Conservation (phyloP, 2,797 vertebrate species). For the Limosa lapponica region DNA sequence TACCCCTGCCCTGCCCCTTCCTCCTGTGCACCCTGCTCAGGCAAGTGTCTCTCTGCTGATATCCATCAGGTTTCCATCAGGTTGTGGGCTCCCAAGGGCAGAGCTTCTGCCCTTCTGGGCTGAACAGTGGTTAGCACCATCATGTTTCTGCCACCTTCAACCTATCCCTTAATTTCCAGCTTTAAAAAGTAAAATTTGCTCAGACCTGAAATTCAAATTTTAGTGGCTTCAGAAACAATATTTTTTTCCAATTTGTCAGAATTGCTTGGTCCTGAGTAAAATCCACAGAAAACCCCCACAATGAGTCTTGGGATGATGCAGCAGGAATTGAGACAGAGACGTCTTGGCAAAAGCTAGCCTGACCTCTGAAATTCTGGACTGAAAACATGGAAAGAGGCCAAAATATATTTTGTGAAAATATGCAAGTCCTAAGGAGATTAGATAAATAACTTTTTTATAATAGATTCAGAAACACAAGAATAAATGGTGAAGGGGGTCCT, state of each 20-base stretch:
- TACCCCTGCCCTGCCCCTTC: not conserved
- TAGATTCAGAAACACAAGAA: not conserved
- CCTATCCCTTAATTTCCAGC: not conserved
- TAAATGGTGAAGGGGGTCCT: not conserved
- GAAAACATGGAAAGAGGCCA: not conserved
- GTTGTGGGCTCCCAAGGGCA: not conserved
- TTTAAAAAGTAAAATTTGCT: not conserved
- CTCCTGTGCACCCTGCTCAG: not conserved
- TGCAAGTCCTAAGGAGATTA: not conserved
- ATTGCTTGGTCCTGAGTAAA: not conserved
- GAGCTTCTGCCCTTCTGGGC: not conserved
- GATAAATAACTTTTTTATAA: not conserved
- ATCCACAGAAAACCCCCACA: not conserved
- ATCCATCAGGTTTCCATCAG: too few species aligned
- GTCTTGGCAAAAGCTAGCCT: not conserved
- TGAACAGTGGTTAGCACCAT: not conserved
- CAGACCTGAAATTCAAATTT: not conserved
- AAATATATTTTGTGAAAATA: not conserved
- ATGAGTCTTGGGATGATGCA: not conserved
- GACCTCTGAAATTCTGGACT: not conserved
- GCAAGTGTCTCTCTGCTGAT: not conserved
- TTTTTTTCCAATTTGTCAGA: not conserved
- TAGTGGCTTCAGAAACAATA: not conserved
- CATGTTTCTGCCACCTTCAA: not conserved
- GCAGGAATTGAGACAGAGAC: not conserved